Base-by-base conservation (phyloP, 1,140 invertebrate species). In the Aethina tumida region DNA sequence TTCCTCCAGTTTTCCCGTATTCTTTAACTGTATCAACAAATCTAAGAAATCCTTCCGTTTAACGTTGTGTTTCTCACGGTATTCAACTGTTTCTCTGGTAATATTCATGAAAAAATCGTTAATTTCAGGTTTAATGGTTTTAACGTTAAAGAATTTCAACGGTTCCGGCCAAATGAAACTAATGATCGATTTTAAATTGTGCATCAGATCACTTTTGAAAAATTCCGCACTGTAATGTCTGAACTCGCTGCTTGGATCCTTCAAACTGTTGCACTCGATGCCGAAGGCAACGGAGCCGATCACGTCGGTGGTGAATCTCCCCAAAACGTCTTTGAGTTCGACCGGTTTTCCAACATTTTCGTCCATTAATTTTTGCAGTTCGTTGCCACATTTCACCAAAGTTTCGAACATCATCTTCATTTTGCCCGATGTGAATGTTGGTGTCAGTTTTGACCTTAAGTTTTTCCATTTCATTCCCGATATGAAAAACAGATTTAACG, bases 241-340 rank as follows among this genome's bases (percentile, higher is more conserved):
- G 50, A 78, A 77, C 49, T 71, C 66, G 14, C 39, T 39, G 5
- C 56, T 28, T 65, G 49, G 49, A 19, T 51, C 28, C 17, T 45
- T 41, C 10, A 48, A 35, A 24, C 42, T 42, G 15, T 49, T 57
- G 1, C 64, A 56, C 2, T 68, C 52, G 5, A 71, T 54, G 13
- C 69, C 70, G 51, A 71, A 74, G 2, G 44, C 47, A 22, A 29
- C 32, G 6, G 35, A 43, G 1, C 39, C 47, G 20, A 49, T 49
- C 1, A 17, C 20, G n/a, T 45, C 37, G 6, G 35, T 48, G 6
- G 41, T 41, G 36, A 50, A 47, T 29, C 43, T 25, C 4, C 28
- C 15, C 2, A 33, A 17, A 6, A 41, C 32, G 13, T 41, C 39
- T 10, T 28, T 33, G 19, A 41, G 17, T 12, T 41, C 31, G 6